Evolutionary conservation across 2,797 vertebrate genomes (phyloP).

Genomic region (Hapalemur alaotrensis): DNA sequence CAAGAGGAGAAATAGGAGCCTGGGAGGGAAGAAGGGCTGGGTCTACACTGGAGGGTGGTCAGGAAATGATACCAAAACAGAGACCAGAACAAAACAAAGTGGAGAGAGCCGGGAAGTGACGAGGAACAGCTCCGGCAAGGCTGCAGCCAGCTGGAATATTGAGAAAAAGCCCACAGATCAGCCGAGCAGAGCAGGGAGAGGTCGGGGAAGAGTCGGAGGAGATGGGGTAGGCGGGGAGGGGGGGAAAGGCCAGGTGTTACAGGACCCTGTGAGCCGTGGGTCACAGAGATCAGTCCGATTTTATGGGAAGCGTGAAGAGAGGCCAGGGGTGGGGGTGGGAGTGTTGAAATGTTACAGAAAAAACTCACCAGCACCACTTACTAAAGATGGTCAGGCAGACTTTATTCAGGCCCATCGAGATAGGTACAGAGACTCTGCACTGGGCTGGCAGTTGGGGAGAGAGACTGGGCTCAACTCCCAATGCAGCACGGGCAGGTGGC

Average conservation of each 20-base stretch:
- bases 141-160: neutral
- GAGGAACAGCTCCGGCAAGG: neutral
- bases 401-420: neutral
- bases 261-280: rapidly evolving
- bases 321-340: neutral
- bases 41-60: neutral
- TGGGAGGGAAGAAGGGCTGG: neutral
- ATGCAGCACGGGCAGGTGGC: neutral
- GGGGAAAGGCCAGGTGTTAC: no score
- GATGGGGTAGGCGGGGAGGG: neutral
- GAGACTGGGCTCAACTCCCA: neutral
- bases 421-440: neutral
- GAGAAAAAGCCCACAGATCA: neutral
- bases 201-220: rapidly evolving
- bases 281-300: rapidly evolving
- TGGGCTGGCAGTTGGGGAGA: neutral
- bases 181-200: neutral
- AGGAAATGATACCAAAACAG: neutral
- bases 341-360: neutral
- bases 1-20: neutral
- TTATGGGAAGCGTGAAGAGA: neutral
- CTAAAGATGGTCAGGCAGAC: neutral
- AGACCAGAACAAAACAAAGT: neutral
- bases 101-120: neutral
- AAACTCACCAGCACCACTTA: neutral